These are phyloP conservation scores for Crypturellus undulatus DNA, from an alignment of 2,113 vertebrate species.

Conservation along the genomic window DNA sequence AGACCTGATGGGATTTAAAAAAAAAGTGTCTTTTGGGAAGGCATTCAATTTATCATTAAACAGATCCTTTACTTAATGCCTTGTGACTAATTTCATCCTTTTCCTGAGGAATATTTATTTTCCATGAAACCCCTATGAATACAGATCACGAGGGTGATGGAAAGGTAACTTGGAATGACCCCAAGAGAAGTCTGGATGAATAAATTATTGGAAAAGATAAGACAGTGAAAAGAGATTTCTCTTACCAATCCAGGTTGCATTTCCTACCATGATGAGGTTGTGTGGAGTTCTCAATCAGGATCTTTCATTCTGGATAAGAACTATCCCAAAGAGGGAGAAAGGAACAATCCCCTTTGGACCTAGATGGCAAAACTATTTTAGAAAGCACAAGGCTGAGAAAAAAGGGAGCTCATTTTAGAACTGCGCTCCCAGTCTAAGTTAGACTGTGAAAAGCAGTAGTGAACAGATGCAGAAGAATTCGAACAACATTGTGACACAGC, in stretches of 20 bases:
- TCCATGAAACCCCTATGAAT: background rate
- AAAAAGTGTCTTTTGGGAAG: background rate
- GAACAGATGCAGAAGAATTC: background rate
- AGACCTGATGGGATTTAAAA: background rate
- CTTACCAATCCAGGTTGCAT: background rate
- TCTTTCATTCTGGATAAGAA: background rate
- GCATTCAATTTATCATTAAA: background rate
- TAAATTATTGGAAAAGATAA: background rate
- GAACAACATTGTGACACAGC: background rate
- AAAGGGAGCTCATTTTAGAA: background rate
- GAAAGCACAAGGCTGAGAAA: background rate
- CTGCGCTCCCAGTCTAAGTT: background rate
- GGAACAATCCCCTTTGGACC: background rate
- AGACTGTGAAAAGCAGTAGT: background rate
- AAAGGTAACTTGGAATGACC: background rate
- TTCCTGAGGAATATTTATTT: background rate
- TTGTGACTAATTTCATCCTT: background rate
- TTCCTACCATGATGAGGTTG: background rate
- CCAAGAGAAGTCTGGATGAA: background rate
- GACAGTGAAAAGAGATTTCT: background rate
- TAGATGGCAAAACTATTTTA: background rate
- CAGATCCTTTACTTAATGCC: background rate
- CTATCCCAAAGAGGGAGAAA: background rate
- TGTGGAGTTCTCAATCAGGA: background rate
- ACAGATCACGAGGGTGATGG: background rate